phyloP scores from a whole-genome alignment of 2,113 vertebrate species.

The Indri indri region DNA sequence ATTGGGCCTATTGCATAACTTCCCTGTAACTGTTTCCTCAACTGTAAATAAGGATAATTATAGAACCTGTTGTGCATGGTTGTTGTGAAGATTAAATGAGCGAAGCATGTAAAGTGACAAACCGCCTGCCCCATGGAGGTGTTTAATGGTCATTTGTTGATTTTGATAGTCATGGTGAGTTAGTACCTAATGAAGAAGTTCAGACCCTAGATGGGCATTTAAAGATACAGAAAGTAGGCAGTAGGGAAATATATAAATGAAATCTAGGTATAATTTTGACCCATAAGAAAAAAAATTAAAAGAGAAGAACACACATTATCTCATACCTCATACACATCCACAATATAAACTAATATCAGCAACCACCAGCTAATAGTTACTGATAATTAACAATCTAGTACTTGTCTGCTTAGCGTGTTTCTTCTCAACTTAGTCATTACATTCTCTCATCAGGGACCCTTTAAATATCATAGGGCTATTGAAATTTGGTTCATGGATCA shows the following conservation, averaged over 20 bases:
- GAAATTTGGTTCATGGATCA: neutral
- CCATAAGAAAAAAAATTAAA: neutral
- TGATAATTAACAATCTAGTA: neutral
- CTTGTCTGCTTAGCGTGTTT: neutral
- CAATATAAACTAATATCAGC: neutral
- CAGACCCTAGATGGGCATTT: neutral
- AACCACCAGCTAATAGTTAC: neutral
- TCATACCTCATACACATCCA: neutral
- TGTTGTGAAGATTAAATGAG: constrained; percentile 20
- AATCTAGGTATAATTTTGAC: constrained; percentile 14
- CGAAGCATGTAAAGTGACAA: neutral
- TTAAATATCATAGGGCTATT: neutral
- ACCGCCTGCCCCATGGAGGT: neutral
- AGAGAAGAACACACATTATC: neutral
- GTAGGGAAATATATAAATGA: neutral
- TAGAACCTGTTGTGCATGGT: neutral
- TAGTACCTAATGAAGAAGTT: neutral
- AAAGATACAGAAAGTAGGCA: constrained; percentile 17
- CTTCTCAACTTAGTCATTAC: neutral
- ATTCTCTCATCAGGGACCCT: neutral
- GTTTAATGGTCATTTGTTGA: neutral
- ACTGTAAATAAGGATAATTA: neutral
- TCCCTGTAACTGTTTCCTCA: neutral
- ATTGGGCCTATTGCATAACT: neutral
- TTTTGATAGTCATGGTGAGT: neutral